Percentiles rank a stretch among this genome's conserved stretches.
Conservation (phyloP, 2,113 vertebrate genomes). For the Stegostoma tigrinum region DNA sequence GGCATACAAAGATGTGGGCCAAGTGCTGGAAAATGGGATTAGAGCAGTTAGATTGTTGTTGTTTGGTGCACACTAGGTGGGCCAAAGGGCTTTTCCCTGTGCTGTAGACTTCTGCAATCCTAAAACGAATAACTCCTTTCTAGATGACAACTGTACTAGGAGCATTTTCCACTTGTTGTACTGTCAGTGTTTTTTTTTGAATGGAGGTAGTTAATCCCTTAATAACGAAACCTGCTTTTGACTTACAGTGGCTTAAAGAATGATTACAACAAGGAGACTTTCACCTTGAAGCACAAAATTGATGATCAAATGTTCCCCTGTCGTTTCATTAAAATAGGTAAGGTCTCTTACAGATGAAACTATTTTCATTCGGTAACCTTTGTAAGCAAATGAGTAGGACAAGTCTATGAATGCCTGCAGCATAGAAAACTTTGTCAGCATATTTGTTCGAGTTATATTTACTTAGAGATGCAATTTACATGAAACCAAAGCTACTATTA, state of each 20-base stretch:
- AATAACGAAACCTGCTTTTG: not conserved
- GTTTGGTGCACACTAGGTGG: too few species aligned
- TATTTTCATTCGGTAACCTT: not conserved
- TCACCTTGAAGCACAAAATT: slow-evolving; percentile 99
- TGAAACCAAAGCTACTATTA: not conserved
- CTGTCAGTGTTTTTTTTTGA: not conserved
- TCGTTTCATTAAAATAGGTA: slow-evolving; percentile 99
- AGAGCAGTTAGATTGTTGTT: too few species aligned
- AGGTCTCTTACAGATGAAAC: slow-evolving; percentile 45
- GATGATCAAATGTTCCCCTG: slow-evolving; percentile 99
- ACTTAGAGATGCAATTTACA: not conserved
- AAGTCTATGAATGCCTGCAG: not conserved
- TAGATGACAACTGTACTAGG: not conserved
- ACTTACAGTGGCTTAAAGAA: slow-evolving; percentile 92
- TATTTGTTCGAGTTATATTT: not conserved
- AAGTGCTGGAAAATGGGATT: too few species aligned
- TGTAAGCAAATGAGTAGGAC: not conserved
- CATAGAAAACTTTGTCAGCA: not conserved
- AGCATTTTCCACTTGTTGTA: not conserved
- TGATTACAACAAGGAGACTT: slow-evolving; percentile 99
- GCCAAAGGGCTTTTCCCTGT: too few species aligned
- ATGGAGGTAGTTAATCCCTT: not conserved
- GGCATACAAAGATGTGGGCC: too few species aligned
- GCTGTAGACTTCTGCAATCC: too few species aligned
- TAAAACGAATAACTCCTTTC: not conserved